phyloP scores from a whole-genome alignment of 2,888 invertebrate species.

The Anorthoa munda region DNA sequence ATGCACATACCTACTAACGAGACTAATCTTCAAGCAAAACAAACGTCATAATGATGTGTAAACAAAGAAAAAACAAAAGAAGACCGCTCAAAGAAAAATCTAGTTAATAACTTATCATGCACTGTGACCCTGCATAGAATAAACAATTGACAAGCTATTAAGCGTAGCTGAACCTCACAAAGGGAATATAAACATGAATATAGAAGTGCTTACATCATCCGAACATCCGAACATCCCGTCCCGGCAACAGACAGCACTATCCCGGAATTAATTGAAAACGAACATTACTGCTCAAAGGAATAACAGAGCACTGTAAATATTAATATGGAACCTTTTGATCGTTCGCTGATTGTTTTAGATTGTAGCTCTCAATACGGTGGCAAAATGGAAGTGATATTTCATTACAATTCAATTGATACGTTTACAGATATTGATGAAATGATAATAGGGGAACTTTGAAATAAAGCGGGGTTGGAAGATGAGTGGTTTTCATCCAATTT shows the following conservation, averaged over 20 bases:
- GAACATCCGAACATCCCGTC: conserved; percentile 22
- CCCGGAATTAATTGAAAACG: conserved; percentile 62
- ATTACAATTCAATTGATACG: conserved; percentile 48
- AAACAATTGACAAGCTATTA: conserved; percentile 46
- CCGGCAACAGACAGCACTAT: conserved; percentile 44
- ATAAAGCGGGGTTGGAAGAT: not conserved
- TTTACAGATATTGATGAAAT: conserved; percentile 52
- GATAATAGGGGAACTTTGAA: conserved; percentile 36
- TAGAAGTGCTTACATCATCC: conserved; percentile 49
- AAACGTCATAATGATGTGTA: not conserved
- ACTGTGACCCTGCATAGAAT: conserved; percentile 18
- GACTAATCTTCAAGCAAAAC: not conserved
- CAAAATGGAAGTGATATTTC: conserved; percentile 45
- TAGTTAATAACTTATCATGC: conserved; percentile 7
- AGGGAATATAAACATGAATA: conserved; percentile 55
- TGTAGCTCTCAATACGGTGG: conserved; percentile 29
- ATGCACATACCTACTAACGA: not conserved
- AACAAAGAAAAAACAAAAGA: conserved; percentile 25
- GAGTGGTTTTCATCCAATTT: conserved; percentile 6
- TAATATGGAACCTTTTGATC: conserved; percentile 61
- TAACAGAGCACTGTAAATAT: conserved; percentile 56
- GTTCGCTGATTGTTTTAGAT: conserved; percentile 60
- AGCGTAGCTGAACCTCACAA: conserved; percentile 37
- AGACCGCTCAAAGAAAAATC: not conserved
- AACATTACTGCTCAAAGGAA: conserved; percentile 58